Conservation (phyloP, 2,113 vertebrate genomes). For the Antechinus stuartii region DNA sequence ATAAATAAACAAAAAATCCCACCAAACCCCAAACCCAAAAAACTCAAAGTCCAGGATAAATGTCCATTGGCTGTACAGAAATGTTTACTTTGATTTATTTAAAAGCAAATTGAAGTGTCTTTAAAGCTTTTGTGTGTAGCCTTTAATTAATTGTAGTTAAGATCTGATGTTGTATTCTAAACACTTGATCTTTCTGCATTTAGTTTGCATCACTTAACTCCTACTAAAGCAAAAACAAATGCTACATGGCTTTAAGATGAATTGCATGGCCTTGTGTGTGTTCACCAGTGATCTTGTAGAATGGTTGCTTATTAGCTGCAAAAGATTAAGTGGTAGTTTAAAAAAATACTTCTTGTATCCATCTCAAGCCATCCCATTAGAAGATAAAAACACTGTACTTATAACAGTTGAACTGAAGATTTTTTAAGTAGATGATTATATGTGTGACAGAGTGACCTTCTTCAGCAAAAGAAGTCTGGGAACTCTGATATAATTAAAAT, state of each 20-base stretch:
- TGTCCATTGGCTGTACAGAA: neutral
- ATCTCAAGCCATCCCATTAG: slow-evolving; percentile 59
- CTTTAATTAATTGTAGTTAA: slow-evolving; percentile 1
- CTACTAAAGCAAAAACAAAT: slow-evolving; percentile 16
- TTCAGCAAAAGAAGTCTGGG: slow-evolving; percentile 62
- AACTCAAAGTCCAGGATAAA: neutral
- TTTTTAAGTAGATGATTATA: slow-evolving; percentile 68
- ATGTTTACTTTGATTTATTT: slow-evolving; percentile 34
- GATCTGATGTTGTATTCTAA: slow-evolving; percentile 16
- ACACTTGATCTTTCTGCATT: slow-evolving; percentile 24
- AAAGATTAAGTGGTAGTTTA: slow-evolving; percentile 59
- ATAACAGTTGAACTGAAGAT: slow-evolving; percentile 38
- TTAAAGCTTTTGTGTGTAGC: slow-evolving; percentile 44
- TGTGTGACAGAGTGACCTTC: slow-evolving; percentile 54
- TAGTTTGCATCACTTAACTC: slow-evolving; percentile 53
- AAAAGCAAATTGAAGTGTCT: neutral
- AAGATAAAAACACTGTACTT: slow-evolving; percentile 54
- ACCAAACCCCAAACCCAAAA: too few relatives aligned
- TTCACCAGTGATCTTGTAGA: slow-evolving; percentile 57
- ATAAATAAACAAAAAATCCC: neutral
- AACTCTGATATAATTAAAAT: slow-evolving; percentile 69
- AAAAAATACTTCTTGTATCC: slow-evolving; percentile 46
- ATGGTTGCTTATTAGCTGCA: slow-evolving; percentile 31
- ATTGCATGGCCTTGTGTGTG: slow-evolving; percentile 24
- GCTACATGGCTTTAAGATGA: slow-evolving; percentile 13